Conservation (phyloP, 2,888 invertebrate species). For the Saturnia japonica region DNA sequence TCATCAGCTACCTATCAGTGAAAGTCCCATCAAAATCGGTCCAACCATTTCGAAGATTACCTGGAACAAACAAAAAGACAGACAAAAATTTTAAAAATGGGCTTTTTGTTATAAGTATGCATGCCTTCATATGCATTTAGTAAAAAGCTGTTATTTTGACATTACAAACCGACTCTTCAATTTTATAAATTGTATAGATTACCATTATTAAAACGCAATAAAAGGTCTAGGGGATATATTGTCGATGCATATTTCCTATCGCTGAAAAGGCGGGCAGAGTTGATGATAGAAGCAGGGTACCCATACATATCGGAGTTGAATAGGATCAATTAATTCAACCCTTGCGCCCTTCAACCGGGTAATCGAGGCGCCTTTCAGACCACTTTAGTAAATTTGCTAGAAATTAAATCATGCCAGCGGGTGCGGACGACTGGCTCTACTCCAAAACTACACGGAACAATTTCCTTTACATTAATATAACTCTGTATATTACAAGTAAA, state of each 20-base stretch:
- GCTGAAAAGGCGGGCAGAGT: neutral
- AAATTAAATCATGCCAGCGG: slow-evolving; percentile 38
- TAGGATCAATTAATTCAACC: slow-evolving; percentile 8
- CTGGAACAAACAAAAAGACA: too few relatives aligned
- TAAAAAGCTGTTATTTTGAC: too few relatives aligned
- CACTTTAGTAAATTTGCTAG: slow-evolving; percentile 29
- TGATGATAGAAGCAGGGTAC: neutral
- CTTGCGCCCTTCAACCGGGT: slow-evolving; percentile 13
- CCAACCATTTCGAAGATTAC: too few relatives aligned
- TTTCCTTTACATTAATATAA: slow-evolving; percentile 37
- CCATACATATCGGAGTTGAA: neutral
- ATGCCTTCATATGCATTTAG: too few relatives aligned
- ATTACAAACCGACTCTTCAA: too few relatives aligned
- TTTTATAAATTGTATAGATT: too few relatives aligned
- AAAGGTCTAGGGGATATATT: neutral
- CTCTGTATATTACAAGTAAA: slow-evolving; percentile 27
- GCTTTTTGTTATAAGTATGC: too few relatives aligned
- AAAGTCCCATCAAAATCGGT: too few relatives aligned
- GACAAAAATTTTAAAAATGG: too few relatives aligned
- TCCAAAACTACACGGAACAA: slow-evolving; percentile 24
- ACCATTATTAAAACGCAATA: too few relatives aligned
- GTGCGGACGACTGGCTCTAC: slow-evolving; percentile 30
- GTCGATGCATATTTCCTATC: neutral
- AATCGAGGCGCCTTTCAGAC: slow-evolving; percentile 17
- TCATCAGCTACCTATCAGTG: too few relatives aligned